Base-by-base conservation (phyloP, 2,888 invertebrate species). In the Crioceris asparagi region DNA sequence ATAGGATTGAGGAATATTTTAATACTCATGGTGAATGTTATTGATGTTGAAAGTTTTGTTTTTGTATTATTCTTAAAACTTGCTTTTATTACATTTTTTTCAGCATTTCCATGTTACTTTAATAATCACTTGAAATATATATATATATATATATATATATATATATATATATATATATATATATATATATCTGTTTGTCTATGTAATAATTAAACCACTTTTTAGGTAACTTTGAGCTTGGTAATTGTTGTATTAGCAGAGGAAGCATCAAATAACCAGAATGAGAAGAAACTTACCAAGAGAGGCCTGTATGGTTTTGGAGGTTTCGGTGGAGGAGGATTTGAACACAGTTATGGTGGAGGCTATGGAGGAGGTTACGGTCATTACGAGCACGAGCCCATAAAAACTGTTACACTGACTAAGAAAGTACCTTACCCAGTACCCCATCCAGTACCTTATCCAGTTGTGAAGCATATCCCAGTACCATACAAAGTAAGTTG, bases 401-500 rank as follows among this genome's bases (percentile, higher is more conserved):
- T 55, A 5, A 52, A 56, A 43, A 50, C 53, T 16, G 45, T 56
- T 26, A 57, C 55, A 4, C 45, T 60, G 15, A 53, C 53, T 2
- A 52, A 53, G 32, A 52, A 53, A 39, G 53, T 57, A 18, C 67
- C 67, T 2, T 60, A 61, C 49, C 65, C 67, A 26, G 68, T 69
- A 35, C 66, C 66, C 14, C 66, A 68, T 26, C 62, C 64, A 48
- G 73, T 74, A 64, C 74, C 74, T 6, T 62, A 62, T 17, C 60
- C 63, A 8, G 61, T 64, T 3, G 59, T 64, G 12, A 57, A 57
- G 40, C 51, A 51, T 8, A 73, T 74, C 49, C 76, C 75, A 11
- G 74, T 75, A 2, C 68, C 69, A 1, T 71, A 72, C 5, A 70
- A 72, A 49, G 69, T 65, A 58, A 46, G 56, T 67, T 14, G 17